A percentile compares a stretch with the other conserved stretches of the same genome.
phyloP scores from a whole-genome alignment of 2,113 vertebrate genomes.

The Poeciliopsis occidentalis region DNA sequence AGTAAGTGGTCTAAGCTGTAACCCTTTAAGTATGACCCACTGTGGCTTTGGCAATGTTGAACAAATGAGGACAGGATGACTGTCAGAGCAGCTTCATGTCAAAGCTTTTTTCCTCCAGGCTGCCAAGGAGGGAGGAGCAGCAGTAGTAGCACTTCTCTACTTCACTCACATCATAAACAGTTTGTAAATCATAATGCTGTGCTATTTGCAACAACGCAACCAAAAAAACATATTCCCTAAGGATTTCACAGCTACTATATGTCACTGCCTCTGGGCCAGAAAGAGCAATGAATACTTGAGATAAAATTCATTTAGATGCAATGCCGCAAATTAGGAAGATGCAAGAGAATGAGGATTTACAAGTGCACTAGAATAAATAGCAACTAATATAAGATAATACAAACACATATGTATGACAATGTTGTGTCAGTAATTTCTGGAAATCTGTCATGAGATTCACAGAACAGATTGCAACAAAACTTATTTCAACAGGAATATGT shows the following conservation, averaged over 20 bases:
- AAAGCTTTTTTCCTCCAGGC: slow-evolving; percentile 47
- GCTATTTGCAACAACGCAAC: neutral
- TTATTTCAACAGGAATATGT: too few relatives aligned
- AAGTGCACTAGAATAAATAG: too few relatives aligned
- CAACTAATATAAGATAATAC: too few relatives aligned
- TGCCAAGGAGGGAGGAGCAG: slow-evolving; percentile 38
- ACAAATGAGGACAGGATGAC: slow-evolving; percentile 55
- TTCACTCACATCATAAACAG: slow-evolving; percentile 28
- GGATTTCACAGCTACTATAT: neutral
- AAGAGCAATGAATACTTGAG: neutral
- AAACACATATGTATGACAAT: too few relatives aligned
- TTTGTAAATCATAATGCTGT: neutral
- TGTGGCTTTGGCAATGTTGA: slow-evolving; percentile 45
- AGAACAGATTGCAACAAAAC: too few relatives aligned
- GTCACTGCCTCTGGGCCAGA: neutral
- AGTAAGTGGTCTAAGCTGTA: slow-evolving; percentile 46
- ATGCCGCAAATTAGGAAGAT: neutral
- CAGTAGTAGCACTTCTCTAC: slow-evolving; percentile 27
- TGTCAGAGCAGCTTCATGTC: slow-evolving; percentile 66
- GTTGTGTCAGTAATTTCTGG: too few relatives aligned
- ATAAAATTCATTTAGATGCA: neutral
- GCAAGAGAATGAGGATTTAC: too few relatives aligned
- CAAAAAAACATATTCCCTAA: slow-evolving; percentile 14
- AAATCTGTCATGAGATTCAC: too few relatives aligned
- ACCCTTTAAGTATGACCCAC: slow-evolving; percentile 44